Base-by-base conservation (phyloP, 2,888 invertebrate species). In the Corythucha ciliata region DNA sequence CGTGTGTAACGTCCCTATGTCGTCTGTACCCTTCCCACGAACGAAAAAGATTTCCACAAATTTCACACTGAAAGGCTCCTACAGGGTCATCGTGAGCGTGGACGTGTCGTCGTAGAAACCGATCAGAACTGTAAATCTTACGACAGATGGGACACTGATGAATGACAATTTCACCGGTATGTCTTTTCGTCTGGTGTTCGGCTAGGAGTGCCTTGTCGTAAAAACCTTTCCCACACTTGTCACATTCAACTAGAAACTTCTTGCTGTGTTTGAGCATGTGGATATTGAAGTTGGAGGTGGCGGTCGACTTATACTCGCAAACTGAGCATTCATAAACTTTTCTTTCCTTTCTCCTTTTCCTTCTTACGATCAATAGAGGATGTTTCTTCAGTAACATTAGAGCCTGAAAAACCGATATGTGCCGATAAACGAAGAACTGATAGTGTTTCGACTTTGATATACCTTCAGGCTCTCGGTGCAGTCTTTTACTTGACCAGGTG, bases 1-100 rank as follows among this genome's bases (percentile, higher is more conserved):
- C 69, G 0, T 73, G 74, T 57, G 77, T 77, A 0, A 66, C 66
- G 7, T 66, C 60, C 47, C 66, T 59, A 53, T 72, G 71, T 32
- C 67, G 60, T 39, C 64, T 67, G 21, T 70, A 57, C 16, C 67
- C 66, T 12, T 65, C 66, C 21, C 66, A 64, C 41, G 65, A 61
- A 1, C 64, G 64, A 51, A 70, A 71, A n/a, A 62, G 60, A 25
- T 70, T 66, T 1, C 67, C 68, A 57, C 77, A 77, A 10, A 72
- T 68, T 2, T 70, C 65, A 48, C 77, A 77, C n/a, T n/a, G n/a
- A n/a, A n/a, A n/a, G n/a, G n/a, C n/a, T n/a, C n/a, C n/a, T n/a
- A n/a, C n/a, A 12, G 24, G 10, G 14, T 26, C 44, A 7, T 2
- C 16, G 24, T 54, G 54, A n/a, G 52, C 37, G 46, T 51, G 49